Evolutionary conservation across 2,797 vertebrate genomes (phyloP), one percentile per base, ranked within the genome.

Genomic region (Melanotaenia parkinsoni): DNA sequence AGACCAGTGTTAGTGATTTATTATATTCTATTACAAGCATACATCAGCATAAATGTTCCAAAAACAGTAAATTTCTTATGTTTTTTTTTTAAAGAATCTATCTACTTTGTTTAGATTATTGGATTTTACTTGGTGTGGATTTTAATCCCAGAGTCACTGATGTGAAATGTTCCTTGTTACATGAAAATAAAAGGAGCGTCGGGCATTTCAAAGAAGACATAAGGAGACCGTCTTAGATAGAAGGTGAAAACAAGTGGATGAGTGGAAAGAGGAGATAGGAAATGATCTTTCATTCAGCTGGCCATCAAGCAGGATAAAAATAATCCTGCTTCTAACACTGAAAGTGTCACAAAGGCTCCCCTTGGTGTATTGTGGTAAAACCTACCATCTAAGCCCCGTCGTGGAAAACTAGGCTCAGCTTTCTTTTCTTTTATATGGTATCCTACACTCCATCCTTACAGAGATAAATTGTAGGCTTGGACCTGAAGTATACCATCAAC

Each of bases 261-360:
- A 81, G 85, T 88, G 74, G 86, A 82, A 51, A 69, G 83, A 76
- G 60, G 66, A 78, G 69, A 88, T 67, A 73, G 76, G 72, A 80
- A 82, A 86, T 84, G 72, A 83, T 87, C 77, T 88, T 88, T 86
- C 80, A 83, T 84, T 85, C 75, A 74, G 79, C 77, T 70, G 63
- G 70, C 78, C 67, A 67, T 86, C 81, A 77, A 71, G 81, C 69
- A 59, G 82, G 83, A 92, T 89, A 86, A 86, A 85, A 85, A 90
- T 81, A 90, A 90, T 87, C 80, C 86, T 78, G 66, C 87, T 73
- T 81, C 74, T 76, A 79, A 92, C 33, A 67, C 67, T 85, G 83
- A 85, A 89, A 88, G 81, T 78, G 77, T 77, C 83, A 90, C 86
- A 89, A 90, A 91, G 77, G 77, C 84, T 85, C 63, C 80, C 82